A percentile compares a stretch with the other conserved stretches of the same genome.
phyloP scores from a whole-genome alignment of 1,140 invertebrate species.

The Trichomalopsis sarcophagae region DNA sequence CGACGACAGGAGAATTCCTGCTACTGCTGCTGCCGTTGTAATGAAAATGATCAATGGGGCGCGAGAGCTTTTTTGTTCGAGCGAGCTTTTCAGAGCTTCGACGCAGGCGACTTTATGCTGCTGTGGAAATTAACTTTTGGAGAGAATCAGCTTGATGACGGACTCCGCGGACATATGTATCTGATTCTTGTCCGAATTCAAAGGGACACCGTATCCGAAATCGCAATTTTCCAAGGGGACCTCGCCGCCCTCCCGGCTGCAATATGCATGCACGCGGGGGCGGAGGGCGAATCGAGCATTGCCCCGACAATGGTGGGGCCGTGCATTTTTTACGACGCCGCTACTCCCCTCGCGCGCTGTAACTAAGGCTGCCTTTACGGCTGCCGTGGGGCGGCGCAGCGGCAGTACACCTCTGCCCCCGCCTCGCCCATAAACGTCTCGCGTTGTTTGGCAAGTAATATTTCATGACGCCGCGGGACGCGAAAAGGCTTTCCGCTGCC shows the following conservation, averaged over 20 bases:
- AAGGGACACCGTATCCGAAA: background rate
- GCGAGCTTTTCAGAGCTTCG: background rate
- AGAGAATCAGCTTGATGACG: no score
- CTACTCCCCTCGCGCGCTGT: constrained; percentile 22
- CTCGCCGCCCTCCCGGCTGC: background rate
- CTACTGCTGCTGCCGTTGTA: background rate
- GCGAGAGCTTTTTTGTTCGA: background rate
- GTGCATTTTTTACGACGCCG: constrained; percentile 60
- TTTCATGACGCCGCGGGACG: constrained; percentile 52
- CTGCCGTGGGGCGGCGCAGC: constrained; percentile 23
- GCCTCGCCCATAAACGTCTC: constrained; percentile 52
- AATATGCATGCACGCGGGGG: background rate
- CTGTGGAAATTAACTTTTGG: background rate
- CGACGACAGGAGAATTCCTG: background rate
- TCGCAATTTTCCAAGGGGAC: background rate
- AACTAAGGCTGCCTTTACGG: constrained; percentile 59
- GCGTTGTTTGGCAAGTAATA: constrained; percentile 52
- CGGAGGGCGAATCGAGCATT: constrained; percentile 6
- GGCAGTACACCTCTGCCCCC: background rate
- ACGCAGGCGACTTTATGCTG: background rate
- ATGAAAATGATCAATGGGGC: constrained; percentile 28
- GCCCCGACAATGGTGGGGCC: constrained; percentile 49
- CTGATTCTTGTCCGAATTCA: no score
- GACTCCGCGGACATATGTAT: background rate
- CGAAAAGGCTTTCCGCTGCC: constrained; percentile 29